Base-by-base conservation (phyloP, 2,797 vertebrate species). In the Sandelia bainsii region DNA sequence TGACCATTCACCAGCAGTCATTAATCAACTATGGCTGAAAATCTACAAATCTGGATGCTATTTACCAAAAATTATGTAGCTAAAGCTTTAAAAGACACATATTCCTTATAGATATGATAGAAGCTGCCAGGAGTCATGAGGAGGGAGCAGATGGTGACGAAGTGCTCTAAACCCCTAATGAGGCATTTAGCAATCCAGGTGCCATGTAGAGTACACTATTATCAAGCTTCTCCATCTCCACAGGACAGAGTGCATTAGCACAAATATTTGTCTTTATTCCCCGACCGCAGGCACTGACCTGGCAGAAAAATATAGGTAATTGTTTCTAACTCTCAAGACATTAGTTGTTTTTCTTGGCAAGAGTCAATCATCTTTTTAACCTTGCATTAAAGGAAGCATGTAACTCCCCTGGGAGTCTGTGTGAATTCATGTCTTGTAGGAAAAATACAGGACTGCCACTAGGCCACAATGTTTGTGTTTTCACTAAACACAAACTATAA, bases 341-440 rank as follows among this genome's bases (percentile, higher is more conserved):
- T 90, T 80, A 61, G 59, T 74, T 91, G 84, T 91, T 94, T 91
- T 93, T 92, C 81, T 93, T 92, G 89, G 91, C 89, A 90, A 85
- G 56, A 80, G 84, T 91, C 90, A 89, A 84, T 92, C 83, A 89
- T 87, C 75, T 81, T 81, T 81, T 74, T 65, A 75, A 65, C 62
- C 23, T 75, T 34, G 60, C 77, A 69, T 88, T 91, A 72, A 87
- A 73, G 87, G 64, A 80, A 83, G 83, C 61, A 86, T 77, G 72
- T 37, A 81, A 73, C 66, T 85, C 89, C 79, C 83, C 42, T 22
- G 83, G 83, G 83, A 81, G 84, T 81, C 56, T 83, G 71, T 56
- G 64, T 75, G 83, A 91, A 85, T 87, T 86, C 75, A 58, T 32
- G 75, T 87, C 83, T 85, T 61, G 8, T 10, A 69, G 49, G 63